Evolutionary conservation across 2,888 invertebrate genomes (phyloP).

Genomic region (Lasiommata megera): DNA sequence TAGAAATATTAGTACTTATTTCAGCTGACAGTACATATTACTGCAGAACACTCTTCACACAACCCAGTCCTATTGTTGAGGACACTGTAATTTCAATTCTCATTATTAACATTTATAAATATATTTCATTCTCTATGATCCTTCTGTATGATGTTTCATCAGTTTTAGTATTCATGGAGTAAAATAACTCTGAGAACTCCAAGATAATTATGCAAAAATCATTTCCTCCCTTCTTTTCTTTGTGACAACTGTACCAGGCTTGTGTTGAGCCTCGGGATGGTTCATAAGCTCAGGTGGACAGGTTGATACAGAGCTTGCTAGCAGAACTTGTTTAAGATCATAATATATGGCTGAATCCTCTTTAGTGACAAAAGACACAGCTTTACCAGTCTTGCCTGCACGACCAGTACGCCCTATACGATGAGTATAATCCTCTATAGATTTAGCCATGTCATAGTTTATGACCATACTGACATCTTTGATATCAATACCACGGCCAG

Average conservation of each 20-base stretch:
- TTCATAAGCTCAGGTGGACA: conserved; percentile 98
- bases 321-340: conserved; percentile 95
- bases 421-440: conserved; percentile 98
- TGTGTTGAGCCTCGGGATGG: conserved; percentile 99
- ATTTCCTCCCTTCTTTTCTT: conserved; percentile 97
- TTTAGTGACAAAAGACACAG: conserved; percentile 97
- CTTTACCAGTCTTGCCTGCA: conserved; percentile 98
- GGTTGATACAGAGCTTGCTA: conserved; percentile 94
- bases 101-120: too few species aligned
- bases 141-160: not conserved
- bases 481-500: conserved; percentile 99
- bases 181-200: not conserved
- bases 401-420: conserved; percentile 99
- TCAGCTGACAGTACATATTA: too few species aligned
- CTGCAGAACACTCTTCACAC: too few species aligned
- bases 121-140: too few species aligned
- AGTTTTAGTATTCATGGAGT: not conserved
- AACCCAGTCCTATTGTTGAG: too few species aligned
- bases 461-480: conserved; percentile 99
- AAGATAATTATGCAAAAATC: conserved; percentile 90
- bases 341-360: conserved; percentile 98
- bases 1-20: too few species aligned
- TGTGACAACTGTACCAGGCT: conserved; percentile 96
- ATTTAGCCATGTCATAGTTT: conserved; percentile 99
- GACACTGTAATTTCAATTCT: too few species aligned